Base-by-base conservation (phyloP, 2,888 invertebrate genomes). In the Galerucella calmariensis region DNA sequence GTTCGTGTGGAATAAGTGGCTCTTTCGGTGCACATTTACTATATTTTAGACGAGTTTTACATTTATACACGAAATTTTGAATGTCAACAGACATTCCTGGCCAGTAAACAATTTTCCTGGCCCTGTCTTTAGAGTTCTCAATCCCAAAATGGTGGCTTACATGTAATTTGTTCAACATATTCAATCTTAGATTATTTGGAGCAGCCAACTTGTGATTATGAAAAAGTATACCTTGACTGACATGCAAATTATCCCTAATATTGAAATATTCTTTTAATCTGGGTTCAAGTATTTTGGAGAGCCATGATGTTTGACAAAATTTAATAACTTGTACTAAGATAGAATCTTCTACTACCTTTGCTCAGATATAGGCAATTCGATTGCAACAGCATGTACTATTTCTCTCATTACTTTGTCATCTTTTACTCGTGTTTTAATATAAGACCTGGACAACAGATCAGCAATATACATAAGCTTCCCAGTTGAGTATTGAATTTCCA, bases 91-190 rank as follows among this genome's bases (percentile, higher is more conserved):
- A 80, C 67, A 83, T 82, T 11, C 81, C 69, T 20, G 83, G 84
- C 84, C 84, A 85, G 70, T 83, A 84, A 74, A 83, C 83, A 6
- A 83, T 35, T 53, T 78, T 78, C 68, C 82, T 75, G 9, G 82
- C 82, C 24, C 80, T 75, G 46, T 80, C 69, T 75, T 81, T 81
- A 66, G 82, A 82, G 78, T 85, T 84, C 65, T 81, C 79, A 2
- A 81, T 81, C 8, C 84, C 85, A 27, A 84, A 62, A 75, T 20
- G 20, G 1, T 85, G 85, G 4, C 27, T 27, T 68, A 78, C 81
- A 82, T 85, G 85, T 66, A 84, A 72, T 75, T 77, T 77, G 4
- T 67, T 73, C n/a, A 81, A 41, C 27, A 83, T 79, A 51, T 67
- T 69, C 11, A 65, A 9, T 69, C 80, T 77, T 53, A 81, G 71